phyloP scores from a whole-genome alignment of 2,797 vertebrate genomes.

The Poecilia wingei region DNA sequence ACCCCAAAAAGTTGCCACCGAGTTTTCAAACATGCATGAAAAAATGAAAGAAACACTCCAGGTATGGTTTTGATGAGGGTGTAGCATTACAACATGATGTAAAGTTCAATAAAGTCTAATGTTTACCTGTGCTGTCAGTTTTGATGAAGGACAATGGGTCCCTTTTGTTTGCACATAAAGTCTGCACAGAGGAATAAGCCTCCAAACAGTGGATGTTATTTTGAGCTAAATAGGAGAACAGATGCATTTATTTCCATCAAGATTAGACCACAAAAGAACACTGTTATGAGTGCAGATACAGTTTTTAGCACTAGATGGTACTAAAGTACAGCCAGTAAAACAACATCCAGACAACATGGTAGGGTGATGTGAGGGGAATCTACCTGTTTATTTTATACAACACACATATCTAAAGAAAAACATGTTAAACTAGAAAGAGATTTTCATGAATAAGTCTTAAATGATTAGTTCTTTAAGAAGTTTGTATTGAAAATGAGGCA shows the following conservation, averaged over 20 bases:
- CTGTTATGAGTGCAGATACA: constrained; percentile 1
- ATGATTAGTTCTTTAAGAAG: not conserved
- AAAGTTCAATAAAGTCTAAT: no score
- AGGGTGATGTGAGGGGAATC: not conserved
- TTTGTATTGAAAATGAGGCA: not conserved
- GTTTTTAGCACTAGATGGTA: constrained; percentile 52
- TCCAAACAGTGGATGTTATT: not conserved
- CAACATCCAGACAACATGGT: not conserved
- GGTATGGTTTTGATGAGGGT: no score
- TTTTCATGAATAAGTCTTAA: not conserved
- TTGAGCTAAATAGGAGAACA: no score
- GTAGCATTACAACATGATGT: no score
- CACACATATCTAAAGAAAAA: not conserved
- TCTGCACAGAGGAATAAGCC: not conserved
- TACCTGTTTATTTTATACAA: not conserved
- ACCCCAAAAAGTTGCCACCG: no score
- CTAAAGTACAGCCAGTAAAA: constrained; percentile 33
- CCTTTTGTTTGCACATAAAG: not conserved
- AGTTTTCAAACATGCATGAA: no score
- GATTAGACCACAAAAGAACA: not conserved
- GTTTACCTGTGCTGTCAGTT: no score
- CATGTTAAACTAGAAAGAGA: not conserved
- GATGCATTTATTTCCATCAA: not conserved
- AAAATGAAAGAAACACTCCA: no score
- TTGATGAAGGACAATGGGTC: not conserved